Conservation (phyloP, 2,113 vertebrate species). For the Actenoides lindsayi region DNA sequence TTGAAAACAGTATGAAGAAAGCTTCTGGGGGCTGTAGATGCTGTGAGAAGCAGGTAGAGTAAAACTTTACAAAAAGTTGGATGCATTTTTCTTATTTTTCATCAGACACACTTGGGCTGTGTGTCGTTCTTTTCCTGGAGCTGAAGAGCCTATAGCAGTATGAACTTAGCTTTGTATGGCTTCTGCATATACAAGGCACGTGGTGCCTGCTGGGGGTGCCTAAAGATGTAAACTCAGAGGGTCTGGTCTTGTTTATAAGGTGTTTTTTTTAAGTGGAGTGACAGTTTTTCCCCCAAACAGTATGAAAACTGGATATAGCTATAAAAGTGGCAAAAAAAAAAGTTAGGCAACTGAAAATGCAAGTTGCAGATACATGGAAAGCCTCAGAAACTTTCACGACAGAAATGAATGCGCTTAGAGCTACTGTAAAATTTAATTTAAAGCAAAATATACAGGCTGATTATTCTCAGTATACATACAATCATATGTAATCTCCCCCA, state of each 20-base stretch:
- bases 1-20: conserved; percentile 81
- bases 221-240: neutral
- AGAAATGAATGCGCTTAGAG: neutral
- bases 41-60: conserved; percentile 83
- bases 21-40: conserved; percentile 78
- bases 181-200: neutral
- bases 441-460: neutral
- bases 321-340: neutral
- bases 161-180: neutral
- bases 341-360: neutral
- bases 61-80: conserved; percentile 29
- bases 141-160: neutral
- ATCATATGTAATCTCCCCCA: neutral
- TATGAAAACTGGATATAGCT: neutral
- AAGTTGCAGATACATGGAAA: neutral
- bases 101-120: neutral
- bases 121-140: neutral
- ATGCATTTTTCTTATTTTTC: neutral
- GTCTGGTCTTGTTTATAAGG: neutral
- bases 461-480: neutral
- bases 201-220: neutral
- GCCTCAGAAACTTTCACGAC: neutral
- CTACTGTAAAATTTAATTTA: neutral
- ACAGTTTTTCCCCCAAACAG: neutral
- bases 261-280: neutral